A percentile compares a stretch with the other conserved stretches of the same genome.
These are phyloP conservation scores for Drosophila borealis DNA, from an alignment of 2,888 invertebrate genomes.

Conservation along the genomic window DNA sequence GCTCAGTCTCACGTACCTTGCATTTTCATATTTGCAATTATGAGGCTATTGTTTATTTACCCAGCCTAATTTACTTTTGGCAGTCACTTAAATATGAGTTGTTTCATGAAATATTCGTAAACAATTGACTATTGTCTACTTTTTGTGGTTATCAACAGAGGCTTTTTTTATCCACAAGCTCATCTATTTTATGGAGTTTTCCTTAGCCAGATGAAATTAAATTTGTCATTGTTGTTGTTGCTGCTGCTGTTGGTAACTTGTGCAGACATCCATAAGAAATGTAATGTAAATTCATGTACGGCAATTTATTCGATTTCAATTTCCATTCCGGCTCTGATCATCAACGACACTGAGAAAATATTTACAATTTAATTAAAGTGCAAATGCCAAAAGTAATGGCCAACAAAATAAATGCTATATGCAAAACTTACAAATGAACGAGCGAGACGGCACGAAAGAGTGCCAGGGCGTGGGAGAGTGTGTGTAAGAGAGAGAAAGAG, in stretches of 20 bases:
- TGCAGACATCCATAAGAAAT: conserved; percentile 39
- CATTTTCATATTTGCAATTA: conserved; percentile 27
- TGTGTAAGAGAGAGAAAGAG: background rate
- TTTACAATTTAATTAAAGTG: conserved; percentile 77
- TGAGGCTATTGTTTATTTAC: conserved; percentile 21
- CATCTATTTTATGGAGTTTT: background rate
- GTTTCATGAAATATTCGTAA: conserved; percentile 17
- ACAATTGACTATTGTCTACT: conserved; percentile 7
- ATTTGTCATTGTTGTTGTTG: background rate
- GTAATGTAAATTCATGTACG: conserved; percentile 49
- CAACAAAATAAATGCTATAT: conserved; percentile 22
- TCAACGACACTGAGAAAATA: conserved; percentile 51
- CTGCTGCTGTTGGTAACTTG: conserved; percentile 10
- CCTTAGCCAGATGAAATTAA: conserved; percentile 23
- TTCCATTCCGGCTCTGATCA: conserved; percentile 24
- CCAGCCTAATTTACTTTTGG: conserved; percentile 26
- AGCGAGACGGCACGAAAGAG: background rate
- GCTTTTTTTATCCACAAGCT: background rate
- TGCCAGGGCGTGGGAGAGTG: background rate
- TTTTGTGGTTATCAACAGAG: background rate
- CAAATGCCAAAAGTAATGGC: conserved; percentile 62
- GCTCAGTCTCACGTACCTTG: background rate
- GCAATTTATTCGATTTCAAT: conserved; percentile 57
- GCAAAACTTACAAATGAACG: conserved; percentile 8
- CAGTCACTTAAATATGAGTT: conserved; percentile 26